Percentiles rank a stretch among this genome's conserved stretches.
Evolutionary conservation across 1,140 invertebrate genomes (phyloP).

Genomic region (Lepidotrigona ventralis): DNA sequence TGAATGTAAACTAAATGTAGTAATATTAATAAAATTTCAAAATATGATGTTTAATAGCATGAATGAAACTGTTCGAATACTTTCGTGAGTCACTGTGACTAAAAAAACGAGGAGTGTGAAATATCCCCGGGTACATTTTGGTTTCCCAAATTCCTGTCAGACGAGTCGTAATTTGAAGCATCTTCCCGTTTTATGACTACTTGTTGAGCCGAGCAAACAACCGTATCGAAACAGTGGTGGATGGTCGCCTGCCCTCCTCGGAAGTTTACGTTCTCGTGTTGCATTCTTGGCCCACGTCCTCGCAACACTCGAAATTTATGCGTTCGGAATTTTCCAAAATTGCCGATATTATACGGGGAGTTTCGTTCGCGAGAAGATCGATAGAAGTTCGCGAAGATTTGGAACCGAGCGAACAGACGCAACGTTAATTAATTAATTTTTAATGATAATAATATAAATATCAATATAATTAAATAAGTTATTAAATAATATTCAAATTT

Average conservation of each 20-base stretch:
- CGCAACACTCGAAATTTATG: not conserved
- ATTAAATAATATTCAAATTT: too few species aligned
- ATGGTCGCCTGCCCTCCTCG: not conserved
- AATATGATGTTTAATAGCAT: too few species aligned
- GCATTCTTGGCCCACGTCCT: not conserved
- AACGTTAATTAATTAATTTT: not conserved
- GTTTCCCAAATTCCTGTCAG: not conserved
- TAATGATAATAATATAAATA: too few species aligned
- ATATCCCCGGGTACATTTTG: not conserved
- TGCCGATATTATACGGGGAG: not conserved
- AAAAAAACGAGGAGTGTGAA: too few species aligned
- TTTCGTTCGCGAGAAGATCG: not conserved
- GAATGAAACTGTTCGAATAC: too few species aligned
- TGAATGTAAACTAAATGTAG: too few species aligned
- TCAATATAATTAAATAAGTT: too few species aligned
- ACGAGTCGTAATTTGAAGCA: not conserved
- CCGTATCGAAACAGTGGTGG: not conserved
- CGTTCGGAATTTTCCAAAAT: not conserved
- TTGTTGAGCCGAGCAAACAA: slow-evolving; percentile 32
- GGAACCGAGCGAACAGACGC: not conserved
- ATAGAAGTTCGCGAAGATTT: not conserved
- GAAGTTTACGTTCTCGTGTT: not conserved
- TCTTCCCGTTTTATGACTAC: slow-evolving; percentile 20
- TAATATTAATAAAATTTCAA: too few species aligned
- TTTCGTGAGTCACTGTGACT: not conserved